Evolutionary conservation across 2,888 invertebrate genomes (phyloP), one percentile per base, ranked within the genome.

Genomic region (Drosophila limbata): DNA sequence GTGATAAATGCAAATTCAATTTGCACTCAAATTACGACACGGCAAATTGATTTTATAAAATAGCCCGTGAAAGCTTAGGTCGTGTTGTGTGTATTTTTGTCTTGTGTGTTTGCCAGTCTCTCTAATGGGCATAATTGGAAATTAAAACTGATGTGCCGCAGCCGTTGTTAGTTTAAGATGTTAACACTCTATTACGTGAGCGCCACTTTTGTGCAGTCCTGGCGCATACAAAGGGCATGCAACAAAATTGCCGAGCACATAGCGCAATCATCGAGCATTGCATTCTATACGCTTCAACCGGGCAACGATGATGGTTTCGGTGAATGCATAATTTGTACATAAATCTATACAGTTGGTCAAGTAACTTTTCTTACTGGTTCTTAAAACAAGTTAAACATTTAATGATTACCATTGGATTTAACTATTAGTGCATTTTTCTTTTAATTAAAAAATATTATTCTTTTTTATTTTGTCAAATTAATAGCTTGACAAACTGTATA

Each of bases 121-220:
- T 66, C n/a, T 35, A 63, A 69, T 79, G 69, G 35, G 9, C 19
- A 48, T 40, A 51, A 47, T n/a, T 40, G 21, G 19, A 31, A 53
- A 21, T 35, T 28, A 11, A 53, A 60, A 21, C 4, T 37, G 35
- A 5, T 37, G 21, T 28, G 31, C n/a, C 4, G 39, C 11, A 33
- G 69, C 44, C 48, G 40, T 33, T 47, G 25, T 33, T 19, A 19
- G 19, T 48, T 37, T 39, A 78, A 61, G 52, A 92, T 97, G 91
- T 94, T 97, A 86, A 97, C 97, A 40, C 93, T 97, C 57, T 96
- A 96, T 92, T 97, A 97, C 92, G 95, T 96, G 93, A 95, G 96
- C 90, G 96, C 97, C 89, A 97, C 97, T 73, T 95, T 96, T 92
- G 93, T 96, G 81, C 97, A 96, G 92, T 95, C 96, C 90, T 96